Evolutionary conservation across 2,797 vertebrate genomes (phyloP), one percentile per base, ranked within the genome.

Genomic region (Parambassis ranga): DNA sequence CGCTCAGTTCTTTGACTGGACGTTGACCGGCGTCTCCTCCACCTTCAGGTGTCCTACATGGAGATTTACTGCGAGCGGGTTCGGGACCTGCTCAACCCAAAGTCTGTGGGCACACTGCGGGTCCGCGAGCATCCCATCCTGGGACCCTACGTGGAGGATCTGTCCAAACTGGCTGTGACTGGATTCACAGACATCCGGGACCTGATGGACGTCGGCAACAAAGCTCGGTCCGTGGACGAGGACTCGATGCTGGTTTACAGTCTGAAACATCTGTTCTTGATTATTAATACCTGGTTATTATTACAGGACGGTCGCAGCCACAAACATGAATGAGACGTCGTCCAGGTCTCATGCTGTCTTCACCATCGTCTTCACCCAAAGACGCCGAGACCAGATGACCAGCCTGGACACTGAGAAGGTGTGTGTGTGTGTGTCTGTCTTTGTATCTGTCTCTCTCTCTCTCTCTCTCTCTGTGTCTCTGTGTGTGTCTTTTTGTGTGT

Each of bases 271-370:
- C 22, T n/a, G n/a, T n/a, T n/a, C n/a, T n/a, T n/a, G n/a, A n/a
- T n/a, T n/a, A n/a, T n/a, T n/a, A n/a, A n/a, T n/a, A n/a, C n/a
- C 15, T n/a, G 39, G 10, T 60, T 37, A 0, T 22, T 24, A 20
- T 39, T 18, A 2, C 87, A 96, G 95, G 85, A 96, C 94, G 0
- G 95, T 96, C 2, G 95, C 95, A 0, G 95, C 95, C 55, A 96
- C 95, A n/a, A 96, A 95, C 81, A 96, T 96, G 95, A 96, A 96
- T 0, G 95, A 96, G 84, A 94, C 93, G 0, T 96, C 94, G 65
- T 95, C 94, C 49, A 88, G 95, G 27, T 96, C 95, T 0, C 95
- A 96, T 0, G 95, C 95, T 0, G 95, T 96, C 60, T 96, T 96
- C 83, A 96, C 95, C 69, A 95, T 96, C n/a, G 93, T 95, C 56